Conservation (phyloP, 2,797 vertebrate species). For the Artibeus jamaicensis region DNA sequence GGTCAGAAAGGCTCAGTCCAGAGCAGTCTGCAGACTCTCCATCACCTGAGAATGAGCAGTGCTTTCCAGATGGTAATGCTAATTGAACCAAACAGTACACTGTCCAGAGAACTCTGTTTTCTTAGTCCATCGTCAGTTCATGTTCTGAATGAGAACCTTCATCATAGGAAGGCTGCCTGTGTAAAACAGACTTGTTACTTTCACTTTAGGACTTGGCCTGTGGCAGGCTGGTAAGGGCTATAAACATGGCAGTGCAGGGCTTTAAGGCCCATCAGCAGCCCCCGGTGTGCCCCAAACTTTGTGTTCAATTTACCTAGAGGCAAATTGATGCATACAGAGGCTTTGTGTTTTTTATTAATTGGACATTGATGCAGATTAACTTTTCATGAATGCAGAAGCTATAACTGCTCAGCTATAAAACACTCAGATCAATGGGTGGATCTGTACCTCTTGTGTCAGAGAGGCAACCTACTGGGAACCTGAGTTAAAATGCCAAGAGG, state of each 20-base stretch:
- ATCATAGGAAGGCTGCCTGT: background rate
- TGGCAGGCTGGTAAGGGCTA: background rate
- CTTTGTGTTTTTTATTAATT: background rate
- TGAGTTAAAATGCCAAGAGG: background rate
- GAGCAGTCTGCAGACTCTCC: background rate
- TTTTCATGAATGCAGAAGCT: background rate
- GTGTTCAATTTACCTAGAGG: background rate
- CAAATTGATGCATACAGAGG: background rate
- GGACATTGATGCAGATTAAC: background rate
- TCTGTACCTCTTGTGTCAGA: background rate
- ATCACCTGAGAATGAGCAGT: slow-evolving; percentile 60
- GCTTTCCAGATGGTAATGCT: slow-evolving; percentile 10
- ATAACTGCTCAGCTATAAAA: background rate
- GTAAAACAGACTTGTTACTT: fast-evolving
- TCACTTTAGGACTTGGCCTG: fast-evolving
- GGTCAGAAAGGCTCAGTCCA: slow-evolving; percentile 74
- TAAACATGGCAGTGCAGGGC: background rate
- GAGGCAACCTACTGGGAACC: background rate
- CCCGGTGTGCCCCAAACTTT: background rate
- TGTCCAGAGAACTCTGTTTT: slow-evolving; percentile 34
- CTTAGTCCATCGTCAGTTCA: background rate
- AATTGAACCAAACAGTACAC: background rate
- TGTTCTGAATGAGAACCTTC: background rate
- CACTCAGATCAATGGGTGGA: background rate
- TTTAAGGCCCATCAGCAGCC: background rate